phyloP scores from a whole-genome alignment of 2,797 vertebrate genomes.

The Microchirus variegatus region DNA sequence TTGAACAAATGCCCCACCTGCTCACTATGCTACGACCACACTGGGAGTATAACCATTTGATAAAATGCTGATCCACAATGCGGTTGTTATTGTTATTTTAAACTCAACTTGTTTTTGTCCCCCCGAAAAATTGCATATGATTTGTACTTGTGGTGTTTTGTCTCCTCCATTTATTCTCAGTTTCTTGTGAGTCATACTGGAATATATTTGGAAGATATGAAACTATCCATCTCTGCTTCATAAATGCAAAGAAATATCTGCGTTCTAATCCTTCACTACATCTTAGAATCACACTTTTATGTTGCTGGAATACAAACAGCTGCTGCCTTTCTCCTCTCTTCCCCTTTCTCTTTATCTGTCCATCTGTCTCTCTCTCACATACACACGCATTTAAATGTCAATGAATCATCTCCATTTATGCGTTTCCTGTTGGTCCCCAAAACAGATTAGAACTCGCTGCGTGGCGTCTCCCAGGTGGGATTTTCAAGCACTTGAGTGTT shows the following conservation, averaged over 20 bases:
- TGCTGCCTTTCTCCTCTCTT: conserved; percentile 23
- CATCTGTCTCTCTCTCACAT: not conserved
- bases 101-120: not conserved
- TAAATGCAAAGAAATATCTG: conserved; percentile 38
- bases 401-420: conserved; percentile 41
- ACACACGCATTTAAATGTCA: conserved; percentile 54
- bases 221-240: conserved; percentile 48
- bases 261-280: conserved; percentile 38
- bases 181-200: conserved; percentile 8
- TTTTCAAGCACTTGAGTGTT: conserved; percentile 29
- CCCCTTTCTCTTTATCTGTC: not conserved
- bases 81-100: conserved; percentile 1
- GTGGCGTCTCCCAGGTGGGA: conserved; percentile 39
- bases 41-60: not conserved
- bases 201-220: conserved; percentile 29
- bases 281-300: conserved; percentile 35
- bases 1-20: too few species aligned
- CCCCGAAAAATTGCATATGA: conserved; percentile 1
- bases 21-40: not conserved
- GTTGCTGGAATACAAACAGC: conserved; percentile 33
- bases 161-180: not conserved
- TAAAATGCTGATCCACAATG: not conserved
- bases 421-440: conserved; percentile 24
- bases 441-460: conserved; percentile 56
- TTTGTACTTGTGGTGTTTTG: not conserved